Evolutionary conservation across 2,797 vertebrate genomes (phyloP), one percentile per base, ranked within the genome.

Genomic region (Propithecus perrieri): DNA sequence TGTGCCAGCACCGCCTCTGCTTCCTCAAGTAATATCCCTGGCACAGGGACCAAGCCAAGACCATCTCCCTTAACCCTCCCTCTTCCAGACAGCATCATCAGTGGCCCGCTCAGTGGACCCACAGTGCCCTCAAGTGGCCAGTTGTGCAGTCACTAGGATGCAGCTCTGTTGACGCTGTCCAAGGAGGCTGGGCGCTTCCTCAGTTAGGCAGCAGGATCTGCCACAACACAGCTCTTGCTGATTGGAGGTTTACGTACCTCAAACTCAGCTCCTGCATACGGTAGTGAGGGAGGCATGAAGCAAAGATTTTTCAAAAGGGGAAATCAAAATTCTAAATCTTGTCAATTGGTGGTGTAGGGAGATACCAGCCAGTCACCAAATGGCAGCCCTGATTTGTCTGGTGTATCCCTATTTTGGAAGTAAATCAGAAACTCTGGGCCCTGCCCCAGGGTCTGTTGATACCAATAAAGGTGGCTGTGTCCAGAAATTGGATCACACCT

Each of bases 81-180:
- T 33, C 12, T 79, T 43, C 17, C 11, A 12, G 30, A 1, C 0
- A 0, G 8, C 0, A 0, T 28, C 1, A 0, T 7, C 6, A 7
- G 6, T 0, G 0, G 0, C 24, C 67, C 0, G 0, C 33, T n/a
- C 11, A 0, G 5, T 38, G 78, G 79, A 35, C 5, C 71, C 33
- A 88, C 59, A 91, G 93, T 46, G 79, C 91, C 91, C 81, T 35
- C 92, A 38, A 11, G 85, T 14, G 96, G 65, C 33, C 85, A 4
- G 2, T 5, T 13, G 10, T 41, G 46, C 28, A 6, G 4, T 26
- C 18, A 26, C 41, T 2, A 17, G 9, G 12, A 17, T n/a, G 30
- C 1, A 24, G 8, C 12, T 7, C 15, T 33, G 0, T 1, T 14
- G 48, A 28, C 11, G 6, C 17, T 48, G 22, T 46, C 22, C 33